These are phyloP conservation scores for Geophilus truncorum DNA, from an alignment of 2,888 invertebrate species.

Conservation along the genomic window DNA sequence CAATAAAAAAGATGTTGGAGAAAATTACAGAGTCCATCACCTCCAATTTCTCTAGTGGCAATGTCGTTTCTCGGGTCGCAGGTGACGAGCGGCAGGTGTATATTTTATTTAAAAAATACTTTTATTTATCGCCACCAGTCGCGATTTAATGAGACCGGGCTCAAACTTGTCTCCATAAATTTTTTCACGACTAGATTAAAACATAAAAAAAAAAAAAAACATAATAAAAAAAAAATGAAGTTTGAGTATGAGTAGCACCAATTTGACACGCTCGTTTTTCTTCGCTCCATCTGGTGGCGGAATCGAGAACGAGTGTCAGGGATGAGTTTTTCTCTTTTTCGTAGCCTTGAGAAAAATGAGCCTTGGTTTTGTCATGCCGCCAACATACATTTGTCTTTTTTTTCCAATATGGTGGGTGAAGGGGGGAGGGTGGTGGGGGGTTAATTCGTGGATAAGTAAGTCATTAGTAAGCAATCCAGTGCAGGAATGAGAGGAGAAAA, in stretches of 20 bases:
- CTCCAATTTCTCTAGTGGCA: background rate
- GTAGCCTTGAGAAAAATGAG: background rate
- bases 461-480: constrained; percentile 10
- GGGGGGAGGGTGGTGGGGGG: no score
- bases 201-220: background rate
- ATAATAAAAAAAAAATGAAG: background rate
- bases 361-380: constrained; percentile 9
- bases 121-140: background rate
- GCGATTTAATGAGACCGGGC: background rate
- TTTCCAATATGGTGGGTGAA: no score
- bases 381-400: constrained; percentile 7
- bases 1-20: constrained; percentile 3
- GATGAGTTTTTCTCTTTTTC: background rate
- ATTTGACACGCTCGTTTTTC: background rate
- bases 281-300: background rate
- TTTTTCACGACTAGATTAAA: background rate
- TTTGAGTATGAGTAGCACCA: no score
- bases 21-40: constrained; percentile 12
- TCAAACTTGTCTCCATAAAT: background rate
- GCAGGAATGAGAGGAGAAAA: background rate
- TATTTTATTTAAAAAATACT: background rate
- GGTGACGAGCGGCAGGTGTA: background rate
- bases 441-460: constrained; percentile 10
- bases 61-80: background rate
- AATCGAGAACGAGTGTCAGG: background rate